Base-by-base conservation (phyloP, 2,797 vertebrate genomes). In the Gobionotothen gibberifrons region DNA sequence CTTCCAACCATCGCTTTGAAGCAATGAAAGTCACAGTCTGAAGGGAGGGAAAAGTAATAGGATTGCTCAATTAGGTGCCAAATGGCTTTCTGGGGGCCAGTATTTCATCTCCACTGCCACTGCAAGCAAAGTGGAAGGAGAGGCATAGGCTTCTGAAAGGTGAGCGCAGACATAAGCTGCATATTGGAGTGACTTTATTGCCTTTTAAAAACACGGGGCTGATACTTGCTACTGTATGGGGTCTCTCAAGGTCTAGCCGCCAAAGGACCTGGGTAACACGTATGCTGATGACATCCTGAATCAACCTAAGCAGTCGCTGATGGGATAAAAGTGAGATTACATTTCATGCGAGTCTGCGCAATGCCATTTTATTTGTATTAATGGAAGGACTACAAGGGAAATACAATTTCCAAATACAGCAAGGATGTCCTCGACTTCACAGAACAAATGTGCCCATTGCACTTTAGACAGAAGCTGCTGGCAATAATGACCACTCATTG, bases 31-130 rank as follows among this genome's bases (percentile, higher is more conserved):
- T 89, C 92, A 89, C 87, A 87, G 87, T 94, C 91, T 92, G 87
- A 92, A 90, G 92, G 92, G 91, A 93, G 86, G 91, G 89, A 89
- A 90, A 94, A 94, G 92, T 95, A 94, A 95, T 94, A 95, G 90
- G 85, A 93, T 93, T 93, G 94, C 93, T 95, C 94, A 95, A 95
- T 95, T 94, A 95, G 92, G 93, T 94, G 90, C 93, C 93, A 93
- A 94, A 95, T 95, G 92, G 93, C 92, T 94, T 95, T 93, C 93
- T 89, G 81, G 93, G 90, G 92, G 93, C 89, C 87, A 88, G 89
- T 94, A 94, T 95, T 95, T 95, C 90, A 95, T 92, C 90, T 93
- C 87, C 91, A 91, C 91, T 92, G 92, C 90, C 89, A 88, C 85
- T 81, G 92, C 89, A 87, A 93, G 92, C 85, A 92, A 93, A 93